Evolutionary conservation across 1,140 invertebrate genomes (phyloP), one percentile per base, ranked within the genome.

Genomic region (Caligus rogercresseyi): DNA sequence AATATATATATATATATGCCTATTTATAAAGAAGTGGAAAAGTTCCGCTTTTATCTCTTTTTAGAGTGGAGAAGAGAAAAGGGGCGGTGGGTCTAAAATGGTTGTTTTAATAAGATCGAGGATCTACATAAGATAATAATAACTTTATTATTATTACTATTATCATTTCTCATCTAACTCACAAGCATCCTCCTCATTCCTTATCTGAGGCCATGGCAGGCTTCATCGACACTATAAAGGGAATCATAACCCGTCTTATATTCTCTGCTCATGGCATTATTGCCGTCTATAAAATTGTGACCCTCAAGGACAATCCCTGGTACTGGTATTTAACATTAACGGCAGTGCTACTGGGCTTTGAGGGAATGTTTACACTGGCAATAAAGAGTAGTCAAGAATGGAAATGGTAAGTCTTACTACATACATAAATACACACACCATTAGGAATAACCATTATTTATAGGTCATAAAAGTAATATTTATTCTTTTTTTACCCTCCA

Each of bases 271-370:
- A 63, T 25, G 61, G 61, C 18, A 21, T 53, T 13, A 16, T 63
- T 16, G 61, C 61, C 24, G 52, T 63, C 25, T 63, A 63, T 26
- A 55, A 54, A n/a, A 52, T 63, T 19, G 64, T 65, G 11, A 64
- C 20, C 16, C 13, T 63, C 18, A 65, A 64, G 24, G 53, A 54
- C 21, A 58, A 65, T 24, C 61, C 24, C 0, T 63, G 57, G n/a
- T 65, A 65, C 54, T 65, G 64, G 64, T 65, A 65, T 51, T 55
- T 65, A 54, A 20, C 61, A 16, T 20, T 63, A 4, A 55, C 64
- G 3, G 54, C 63, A 16, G 18, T 65, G 11, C n/a, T 64, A 15
- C 26, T 65, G 21, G 52, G 25, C 2, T 51, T 65, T 54, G 64
- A 65, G 51, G 60, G 52, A 24, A 24, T 65, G 16, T 65, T 65